Base-by-base conservation (phyloP, 1,140 invertebrate species). In the Brachionus calyciflorus region DNA sequence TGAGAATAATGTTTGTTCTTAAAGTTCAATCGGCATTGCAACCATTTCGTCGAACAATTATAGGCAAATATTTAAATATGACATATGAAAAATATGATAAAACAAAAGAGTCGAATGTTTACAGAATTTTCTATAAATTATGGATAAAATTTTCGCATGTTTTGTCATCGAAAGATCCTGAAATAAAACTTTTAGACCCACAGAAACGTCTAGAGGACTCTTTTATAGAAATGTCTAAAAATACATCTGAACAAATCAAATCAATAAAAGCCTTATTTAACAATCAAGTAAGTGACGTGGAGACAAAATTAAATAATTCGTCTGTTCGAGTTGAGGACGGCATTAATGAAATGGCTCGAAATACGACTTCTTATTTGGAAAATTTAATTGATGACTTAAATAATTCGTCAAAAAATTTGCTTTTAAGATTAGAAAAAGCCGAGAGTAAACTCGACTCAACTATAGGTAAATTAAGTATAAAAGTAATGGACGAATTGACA, bases 11-110 rank as follows among this genome's bases (percentile, higher is more conserved):
- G 69, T 73, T 73, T 55, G 69, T 73, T 26, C 33, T 73, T 19
- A 73, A 73, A 37, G 69, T 73, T 30, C 69, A 73, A 55, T 73
- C 69, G 7, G 69, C 69, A 33, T 46, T 73, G 10, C 51, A 73
- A 30, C 69, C 69, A 24, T 73, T 73, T 55, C 46, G 69, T 10
- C 12, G 69, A 17, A 73, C 69, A 21, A 41, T 49, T 51, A 19
- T 73, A 3, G 46, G 46, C 3, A 49, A 26, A 37, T 49, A 51
- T 30, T 73, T 73, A 37, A 51, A 73, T 33, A 73, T 73, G 69
- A 51, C 46, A 19, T 73, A 30, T 51, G 46, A 49, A 28, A 73
- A 49, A 30, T 55, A 73, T 41, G 51, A 73, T 33, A 19, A 26
- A 41, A 33, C n/a, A 21, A 73, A 21, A 30, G 69, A 73, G 7